Evolutionary conservation across 2,113 vertebrate genomes (phyloP).

Genomic region (Syrrhaptes paradoxus): DNA sequence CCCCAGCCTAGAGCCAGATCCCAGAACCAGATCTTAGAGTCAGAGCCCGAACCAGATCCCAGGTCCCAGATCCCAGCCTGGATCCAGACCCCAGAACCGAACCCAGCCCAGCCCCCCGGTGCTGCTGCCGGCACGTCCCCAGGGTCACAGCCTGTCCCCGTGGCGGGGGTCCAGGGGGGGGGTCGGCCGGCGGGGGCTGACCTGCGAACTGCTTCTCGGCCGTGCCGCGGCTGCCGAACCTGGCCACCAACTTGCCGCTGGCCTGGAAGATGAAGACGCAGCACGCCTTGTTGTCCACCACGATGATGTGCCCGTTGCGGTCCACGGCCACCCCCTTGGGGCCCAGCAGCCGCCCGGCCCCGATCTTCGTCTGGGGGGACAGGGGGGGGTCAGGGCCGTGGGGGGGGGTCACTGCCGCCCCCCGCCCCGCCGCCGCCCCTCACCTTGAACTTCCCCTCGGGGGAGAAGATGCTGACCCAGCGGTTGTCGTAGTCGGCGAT

Average conservation of each 20-base stretch:
- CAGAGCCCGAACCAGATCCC: not conserved
- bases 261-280: conserved; percentile 98
- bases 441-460: conserved; percentile 98
- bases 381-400: not conserved
- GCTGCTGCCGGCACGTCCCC: no score
- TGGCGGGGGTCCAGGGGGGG: no score
- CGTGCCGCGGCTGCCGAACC: conserved; percentile 90
- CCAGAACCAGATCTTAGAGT: no score
- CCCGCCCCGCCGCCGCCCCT: not conserved
- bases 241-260: conserved; percentile 93
- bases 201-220: conserved; percentile 94
- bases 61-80: no score
- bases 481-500: conserved; percentile 97
- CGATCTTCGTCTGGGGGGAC: conserved; percentile 87
- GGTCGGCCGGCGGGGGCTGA: no score
- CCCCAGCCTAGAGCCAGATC: not conserved
- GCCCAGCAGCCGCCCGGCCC: conserved; percentile 92
- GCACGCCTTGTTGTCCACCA: conserved; percentile 96
- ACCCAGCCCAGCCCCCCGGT: no score
- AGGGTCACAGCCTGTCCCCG: no score
- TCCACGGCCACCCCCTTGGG: conserved; percentile 96
- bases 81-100: no score
- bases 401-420: not conserved
- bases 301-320: conserved; percentile 94
- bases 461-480: conserved; percentile 97